Conservation (phyloP, 2,797 vertebrate species). For the Hypotaenidia okinawae region DNA sequence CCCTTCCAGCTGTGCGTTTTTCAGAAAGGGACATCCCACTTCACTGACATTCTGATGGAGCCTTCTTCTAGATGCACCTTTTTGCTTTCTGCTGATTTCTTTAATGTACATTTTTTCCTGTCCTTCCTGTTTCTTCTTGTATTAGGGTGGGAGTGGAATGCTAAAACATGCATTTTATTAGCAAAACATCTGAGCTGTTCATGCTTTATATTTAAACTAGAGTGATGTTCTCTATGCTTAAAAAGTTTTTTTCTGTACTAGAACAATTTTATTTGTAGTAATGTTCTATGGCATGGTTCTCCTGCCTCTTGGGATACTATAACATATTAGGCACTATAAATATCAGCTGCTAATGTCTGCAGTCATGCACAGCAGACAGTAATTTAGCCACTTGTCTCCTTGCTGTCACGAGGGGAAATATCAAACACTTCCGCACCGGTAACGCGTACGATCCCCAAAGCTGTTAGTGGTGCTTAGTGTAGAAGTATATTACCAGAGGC, state of each 20-base stretch:
- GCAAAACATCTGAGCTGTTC: not conserved
- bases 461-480: not conserved
- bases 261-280: conserved; percentile 48
- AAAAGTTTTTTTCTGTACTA: not conserved
- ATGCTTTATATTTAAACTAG: conserved; percentile 16
- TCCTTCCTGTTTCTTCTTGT: not conserved
- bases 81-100: not conserved
- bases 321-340: conserved; percentile 46
- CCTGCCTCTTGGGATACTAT: conserved; percentile 37
- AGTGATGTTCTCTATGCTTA: not conserved
- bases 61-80: not conserved
- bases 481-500: not conserved
- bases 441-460: not conserved
- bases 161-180: conserved; percentile 7
- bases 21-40: not conserved
- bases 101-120: not conserved
- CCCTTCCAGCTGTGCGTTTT: not conserved
- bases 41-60: not conserved
- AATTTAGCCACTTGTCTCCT: conserved; percentile 45
- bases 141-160: not conserved
- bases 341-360: conserved; percentile 43
- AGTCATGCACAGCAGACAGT: conserved; percentile 19
- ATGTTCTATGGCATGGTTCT: conserved; percentile 3
- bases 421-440: not conserved
- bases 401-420: not conserved